phyloP scores from a whole-genome alignment of 2,888 invertebrate genomes.

The Amaurobius ferox region DNA sequence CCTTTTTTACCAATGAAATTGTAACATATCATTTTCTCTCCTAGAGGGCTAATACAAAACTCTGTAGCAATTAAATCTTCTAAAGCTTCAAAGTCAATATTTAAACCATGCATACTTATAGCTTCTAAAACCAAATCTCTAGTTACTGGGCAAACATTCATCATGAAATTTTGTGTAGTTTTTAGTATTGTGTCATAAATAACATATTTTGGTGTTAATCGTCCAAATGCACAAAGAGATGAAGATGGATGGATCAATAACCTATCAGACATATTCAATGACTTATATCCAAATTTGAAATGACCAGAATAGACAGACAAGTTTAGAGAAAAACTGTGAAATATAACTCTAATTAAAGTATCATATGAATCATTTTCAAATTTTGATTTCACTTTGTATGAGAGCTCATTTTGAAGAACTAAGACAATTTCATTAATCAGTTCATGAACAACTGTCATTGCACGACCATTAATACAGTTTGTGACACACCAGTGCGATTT shows the following conservation, averaged over 20 bases:
- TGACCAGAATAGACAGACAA: slow-evolving; percentile 64
- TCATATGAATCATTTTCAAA: slow-evolving; percentile 38
- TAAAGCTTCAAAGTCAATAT: slow-evolving; percentile 28
- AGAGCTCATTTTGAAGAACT: slow-evolving; percentile 43
- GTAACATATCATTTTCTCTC: slow-evolving; percentile 32
- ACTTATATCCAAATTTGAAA: slow-evolving; percentile 51
- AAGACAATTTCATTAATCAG: slow-evolving; percentile 62
- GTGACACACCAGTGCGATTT: slow-evolving; percentile 76
- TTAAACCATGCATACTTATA: slow-evolving; percentile 6
- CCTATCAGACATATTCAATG: slow-evolving; percentile 19
- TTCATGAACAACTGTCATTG: slow-evolving; percentile 75
- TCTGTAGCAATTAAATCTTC: slow-evolving; percentile 17
- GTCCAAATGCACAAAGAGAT: slow-evolving; percentile 53
- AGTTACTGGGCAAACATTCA: slow-evolving; percentile 53
- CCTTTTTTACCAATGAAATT: slow-evolving; percentile 52
- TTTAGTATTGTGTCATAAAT: slow-evolving; percentile 59
- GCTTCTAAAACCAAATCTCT: slow-evolving; percentile 27
- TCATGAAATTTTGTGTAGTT: slow-evolving; percentile 54
- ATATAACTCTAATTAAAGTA: slow-evolving; percentile 35
- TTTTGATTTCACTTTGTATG: slow-evolving; percentile 29
- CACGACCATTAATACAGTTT: slow-evolving; percentile 77
- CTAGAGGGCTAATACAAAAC: slow-evolving; percentile 37
- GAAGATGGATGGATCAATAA: slow-evolving; percentile 66
- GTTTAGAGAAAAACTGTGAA: slow-evolving; percentile 62
- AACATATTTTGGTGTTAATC: slow-evolving; percentile 46